Evolutionary conservation across 2,888 invertebrate genomes (phyloP), one percentile per base, ranked within the genome.

Genomic region (Trissoscelio sp.): DNA sequence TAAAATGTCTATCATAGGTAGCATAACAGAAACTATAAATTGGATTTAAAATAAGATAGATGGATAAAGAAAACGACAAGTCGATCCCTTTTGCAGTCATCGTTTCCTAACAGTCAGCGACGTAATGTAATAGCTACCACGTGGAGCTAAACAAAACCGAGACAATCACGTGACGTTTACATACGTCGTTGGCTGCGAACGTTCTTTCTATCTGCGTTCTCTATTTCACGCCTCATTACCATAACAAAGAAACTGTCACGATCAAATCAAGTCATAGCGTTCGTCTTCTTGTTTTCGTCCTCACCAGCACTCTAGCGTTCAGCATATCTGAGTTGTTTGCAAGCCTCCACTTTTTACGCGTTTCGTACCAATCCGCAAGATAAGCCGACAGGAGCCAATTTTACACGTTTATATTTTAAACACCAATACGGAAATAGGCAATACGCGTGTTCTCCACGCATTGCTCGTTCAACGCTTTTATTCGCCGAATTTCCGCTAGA

Each of bases 171-270:
- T 60, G 31, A 42, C 20, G 3, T 37, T 39, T 62, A 55, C 73
- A 42, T 69, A 55, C 62, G 22, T 70, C 37, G 42, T 44, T 34
- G 28, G 4, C 66, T 72, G 66, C 12, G 58, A 14, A 55, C 55
- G 73, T 79, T 79, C 79, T 79, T 73, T 73, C 73, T 67, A 62
- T 67, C 79, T 28, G 57, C 22, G 57, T 53, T 74, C 57, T 80
- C 53, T 42, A 62, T 80, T 57, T 72, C 42, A 62, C 69, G 48
- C 55, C 62, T 64, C 70, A 74, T 80, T 72, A 69, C 22, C 67
- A 48, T 53, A 58, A 64, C 58, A 78, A 69, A 64, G 42, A 64
- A 80, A 69, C 55, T 51, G 42, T 57, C 72, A 60, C 57, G 55
- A 73, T 72, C 53, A 67, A 79, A 73, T 60, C 73, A 74, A 73